Base-by-base conservation (phyloP, 2,113 vertebrate genomes). In the Suncus etruscus region DNA sequence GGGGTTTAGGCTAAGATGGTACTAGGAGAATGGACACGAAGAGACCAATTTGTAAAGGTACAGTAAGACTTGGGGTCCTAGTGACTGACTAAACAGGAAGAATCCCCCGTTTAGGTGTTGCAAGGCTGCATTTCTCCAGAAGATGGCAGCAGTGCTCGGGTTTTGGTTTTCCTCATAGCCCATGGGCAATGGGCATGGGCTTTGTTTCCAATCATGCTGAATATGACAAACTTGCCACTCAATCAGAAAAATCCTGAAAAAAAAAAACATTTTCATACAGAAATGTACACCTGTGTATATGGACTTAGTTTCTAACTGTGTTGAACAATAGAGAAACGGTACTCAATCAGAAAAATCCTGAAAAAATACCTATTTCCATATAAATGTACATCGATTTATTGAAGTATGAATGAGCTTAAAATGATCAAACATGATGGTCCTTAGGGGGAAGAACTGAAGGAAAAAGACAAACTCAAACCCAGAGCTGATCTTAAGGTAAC, bases 131-230 rank as follows among this genome's bases (percentile, higher is more conserved):
- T 89, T 72, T 89, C 4, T 86, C 96, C 96, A 95, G 93, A 83
- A 96, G 96, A 73, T 91, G 96, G 95, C 95, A 95, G 3, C 76
- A 22, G 32, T 77, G 88, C 29, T 88, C 89, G 51, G 51, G 91
- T 92, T 94, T 89, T 70, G 63, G 88, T 76, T 86, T 91, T 14
- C 50, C 8, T 81, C 47, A 6, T 39, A 14, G 32, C 87, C 79
- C 89, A 79, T 90, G 69, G 72, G 24, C 61, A 78, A 4, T 89
- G 91, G 61, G 1, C 39, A 39, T 39, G 39, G 39, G 39, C 3
- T 84, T 79, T 65, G 11, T 93, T 80, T 84, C 68, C 77, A 77
- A 39, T 54, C 76, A 6, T 47, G 31, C 18, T 81, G 22, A 80
- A 27, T 54, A 91, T 83, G 48, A 32, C 63, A 95, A 90, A 77